A percentile compares a stretch with the other conserved stretches of the same genome.
Conservation (phyloP, 2,797 vertebrate species). For the Ficedula albicollis region DNA sequence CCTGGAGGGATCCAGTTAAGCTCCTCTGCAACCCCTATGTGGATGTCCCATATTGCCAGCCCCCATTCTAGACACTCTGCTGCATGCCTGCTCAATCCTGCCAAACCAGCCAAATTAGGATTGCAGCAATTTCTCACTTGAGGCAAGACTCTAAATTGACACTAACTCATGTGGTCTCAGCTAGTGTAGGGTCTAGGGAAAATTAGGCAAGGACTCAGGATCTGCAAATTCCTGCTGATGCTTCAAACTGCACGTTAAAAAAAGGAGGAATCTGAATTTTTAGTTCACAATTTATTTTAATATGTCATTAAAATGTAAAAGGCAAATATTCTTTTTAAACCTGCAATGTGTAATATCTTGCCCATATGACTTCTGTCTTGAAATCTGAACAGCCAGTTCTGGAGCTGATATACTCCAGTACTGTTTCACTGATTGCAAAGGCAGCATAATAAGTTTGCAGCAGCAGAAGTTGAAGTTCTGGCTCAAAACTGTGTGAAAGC, state of each 20-base stretch:
- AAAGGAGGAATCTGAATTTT: neutral
- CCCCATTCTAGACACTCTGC: neutral
- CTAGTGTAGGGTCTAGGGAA: neutral
- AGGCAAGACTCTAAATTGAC: neutral
- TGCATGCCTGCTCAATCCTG: neutral
- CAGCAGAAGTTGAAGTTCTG: neutral
- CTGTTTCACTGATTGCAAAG: neutral
- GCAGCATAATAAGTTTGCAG: neutral
- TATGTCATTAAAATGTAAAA: neutral
- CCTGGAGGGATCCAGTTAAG: neutral
- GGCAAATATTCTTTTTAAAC: neutral
- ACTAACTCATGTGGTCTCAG: neutral
- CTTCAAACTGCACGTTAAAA: neutral
- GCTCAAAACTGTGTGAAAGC: neutral
- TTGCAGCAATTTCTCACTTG: neutral
- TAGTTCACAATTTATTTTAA: neutral
- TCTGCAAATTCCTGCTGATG: neutral
- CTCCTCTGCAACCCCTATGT: neutral
- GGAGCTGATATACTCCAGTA: neutral
- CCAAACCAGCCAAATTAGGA: neutral
- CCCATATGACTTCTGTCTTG: neutral
- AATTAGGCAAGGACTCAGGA: neutral
- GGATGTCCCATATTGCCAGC: neutral
- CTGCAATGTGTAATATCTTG: neutral
- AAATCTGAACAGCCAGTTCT: neutral